Conservation (phyloP, 2,888 invertebrate species). For the Drosophila lacicola region DNA sequence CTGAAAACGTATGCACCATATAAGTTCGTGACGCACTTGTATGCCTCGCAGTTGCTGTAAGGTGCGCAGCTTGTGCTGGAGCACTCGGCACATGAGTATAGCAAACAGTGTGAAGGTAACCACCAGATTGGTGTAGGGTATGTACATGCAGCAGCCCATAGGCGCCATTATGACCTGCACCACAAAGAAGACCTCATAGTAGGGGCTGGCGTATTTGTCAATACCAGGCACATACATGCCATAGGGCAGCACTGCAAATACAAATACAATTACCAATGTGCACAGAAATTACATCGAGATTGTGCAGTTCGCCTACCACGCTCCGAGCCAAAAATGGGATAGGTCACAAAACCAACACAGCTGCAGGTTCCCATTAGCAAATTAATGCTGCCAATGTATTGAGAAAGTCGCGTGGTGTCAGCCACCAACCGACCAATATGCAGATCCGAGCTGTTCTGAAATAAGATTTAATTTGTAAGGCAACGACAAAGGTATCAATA, state of each 20-base stretch:
- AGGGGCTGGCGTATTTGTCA: conserved; percentile 71
- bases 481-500: no score
- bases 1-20: conserved; percentile 80
- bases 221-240: conserved; percentile 73
- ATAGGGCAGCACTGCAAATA: conserved; percentile 73
- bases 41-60: conserved; percentile 41
- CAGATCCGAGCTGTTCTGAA: conserved; percentile 54
- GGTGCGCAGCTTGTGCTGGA: conserved; percentile 70
- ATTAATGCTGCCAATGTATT: conserved; percentile 68
- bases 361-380: conserved; percentile 72
- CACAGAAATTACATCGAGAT: conserved; percentile 3
- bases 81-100: conserved; percentile 70
- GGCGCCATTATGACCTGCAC: conserved; percentile 74
- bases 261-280: conserved; percentile 1
- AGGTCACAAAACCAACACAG: conserved; percentile 71
- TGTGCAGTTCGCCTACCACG: conserved; percentile 53
- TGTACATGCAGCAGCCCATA: conserved; percentile 82
- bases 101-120: conserved; percentile 77
- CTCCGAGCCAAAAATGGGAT: conserved; percentile 71
- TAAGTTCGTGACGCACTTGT: conserved; percentile 55
- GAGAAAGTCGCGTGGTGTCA: conserved; percentile 59
- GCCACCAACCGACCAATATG: conserved; percentile 49
- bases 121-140: conserved; percentile 75
- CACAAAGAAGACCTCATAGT: conserved; percentile 72
- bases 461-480: no score